Evolutionary conservation across 2,797 vertebrate genomes (phyloP).

Genomic region (Neosalanx taihuensis): DNA sequence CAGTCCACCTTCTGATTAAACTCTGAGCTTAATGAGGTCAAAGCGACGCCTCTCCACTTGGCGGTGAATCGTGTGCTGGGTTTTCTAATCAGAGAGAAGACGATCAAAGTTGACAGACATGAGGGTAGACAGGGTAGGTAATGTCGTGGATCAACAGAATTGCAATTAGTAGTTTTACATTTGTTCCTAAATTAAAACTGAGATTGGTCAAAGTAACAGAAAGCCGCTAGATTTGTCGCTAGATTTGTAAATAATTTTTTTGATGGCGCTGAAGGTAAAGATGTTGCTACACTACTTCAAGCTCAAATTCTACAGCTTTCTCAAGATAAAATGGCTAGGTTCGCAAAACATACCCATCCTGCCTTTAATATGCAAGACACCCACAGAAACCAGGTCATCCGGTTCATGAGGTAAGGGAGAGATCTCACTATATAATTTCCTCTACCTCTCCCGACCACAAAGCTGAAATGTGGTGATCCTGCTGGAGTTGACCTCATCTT

Average conservation of each 20-base stretch:
- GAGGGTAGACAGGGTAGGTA: background rate
- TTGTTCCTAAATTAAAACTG: too few relatives aligned
- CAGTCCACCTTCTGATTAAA: slow-evolving; percentile 26
- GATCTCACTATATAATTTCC: background rate
- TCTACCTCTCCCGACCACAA: slow-evolving; percentile 20
- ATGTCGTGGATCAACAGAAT: too few relatives aligned
- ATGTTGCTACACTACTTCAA: too few relatives aligned
- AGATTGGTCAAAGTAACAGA: too few relatives aligned
- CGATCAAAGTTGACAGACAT: background rate
- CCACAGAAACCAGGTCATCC: slow-evolving; percentile 18
- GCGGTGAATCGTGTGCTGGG: background rate
- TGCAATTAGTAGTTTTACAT: too few relatives aligned
- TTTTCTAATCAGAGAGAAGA: background rate
- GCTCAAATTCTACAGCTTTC: too few relatives aligned
- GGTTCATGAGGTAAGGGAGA: slow-evolving; percentile 29
- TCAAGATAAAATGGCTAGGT: background rate
- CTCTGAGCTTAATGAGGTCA: slow-evolving; percentile 10
- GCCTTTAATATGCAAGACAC: too few relatives aligned
- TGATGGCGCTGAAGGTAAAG: too few relatives aligned
- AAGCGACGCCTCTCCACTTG: background rate
- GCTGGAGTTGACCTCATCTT: slow-evolving; percentile 33
- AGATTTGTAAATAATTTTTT: too few relatives aligned
- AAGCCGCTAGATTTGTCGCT: too few relatives aligned
- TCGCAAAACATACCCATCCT: slow-evolving; percentile 9
- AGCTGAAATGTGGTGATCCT: slow-evolving; percentile 25